phyloP scores from a whole-genome alignment of 1,140 invertebrate species.

The Hesperophylax magnus region DNA sequence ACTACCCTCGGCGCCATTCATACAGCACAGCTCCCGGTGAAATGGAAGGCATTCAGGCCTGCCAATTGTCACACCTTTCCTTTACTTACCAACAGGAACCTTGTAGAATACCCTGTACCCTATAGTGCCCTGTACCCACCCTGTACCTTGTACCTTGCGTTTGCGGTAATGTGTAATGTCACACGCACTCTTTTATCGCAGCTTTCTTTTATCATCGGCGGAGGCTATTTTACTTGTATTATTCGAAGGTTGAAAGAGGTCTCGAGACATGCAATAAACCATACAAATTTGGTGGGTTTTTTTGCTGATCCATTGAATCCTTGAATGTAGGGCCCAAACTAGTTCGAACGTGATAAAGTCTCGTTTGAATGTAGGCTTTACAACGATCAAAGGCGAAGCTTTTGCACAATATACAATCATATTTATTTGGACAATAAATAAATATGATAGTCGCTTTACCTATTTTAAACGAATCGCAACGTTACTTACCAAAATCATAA shows the following conservation, averaged over 20 bases:
- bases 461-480: too few relatives aligned
- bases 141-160: too few relatives aligned
- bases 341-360: neutral
- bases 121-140: too few relatives aligned
- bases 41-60: neutral
- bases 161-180: slow-evolving; percentile 1
- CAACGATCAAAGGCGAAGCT: neutral
- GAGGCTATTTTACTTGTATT: neutral
- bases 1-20: slow-evolving; percentile 24
- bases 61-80: slow-evolving; percentile 2
- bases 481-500: too few relatives aligned
- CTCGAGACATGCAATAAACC: neutral
- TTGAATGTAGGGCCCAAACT: neutral
- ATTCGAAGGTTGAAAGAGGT: neutral
- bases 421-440: too few relatives aligned
- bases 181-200: neutral
- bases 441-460: too few relatives aligned
- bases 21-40: neutral
- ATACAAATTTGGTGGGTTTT: neutral
- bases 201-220: neutral
- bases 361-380: neutral
- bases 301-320: neutral
- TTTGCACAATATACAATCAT: too few relatives aligned
- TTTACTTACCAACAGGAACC: neutral
- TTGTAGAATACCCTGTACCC: too few relatives aligned